A percentile compares a stretch with the other conserved stretches of the same genome.
phyloP scores from a whole-genome alignment of 2,113 vertebrate species.

The Coreoperca whiteheadi region DNA sequence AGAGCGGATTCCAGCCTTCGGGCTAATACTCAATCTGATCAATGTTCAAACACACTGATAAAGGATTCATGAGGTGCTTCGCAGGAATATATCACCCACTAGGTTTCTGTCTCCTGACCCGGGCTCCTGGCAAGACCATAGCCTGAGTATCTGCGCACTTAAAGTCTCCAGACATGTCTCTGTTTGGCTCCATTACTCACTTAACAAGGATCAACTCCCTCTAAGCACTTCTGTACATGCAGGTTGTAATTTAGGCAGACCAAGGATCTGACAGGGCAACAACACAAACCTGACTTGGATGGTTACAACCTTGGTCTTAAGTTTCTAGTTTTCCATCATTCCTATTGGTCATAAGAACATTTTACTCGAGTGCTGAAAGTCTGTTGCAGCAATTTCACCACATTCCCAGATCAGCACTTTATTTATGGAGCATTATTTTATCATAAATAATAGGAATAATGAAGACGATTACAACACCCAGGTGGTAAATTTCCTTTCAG shows the following conservation, averaged over 20 bases:
- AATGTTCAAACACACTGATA: conserved; percentile 71
- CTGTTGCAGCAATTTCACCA: neutral
- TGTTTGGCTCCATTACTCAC: conserved; percentile 59
- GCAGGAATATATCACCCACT: conserved; percentile 56
- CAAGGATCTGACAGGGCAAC: conserved; percentile 17
- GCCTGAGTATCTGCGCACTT: conserved; percentile 44
- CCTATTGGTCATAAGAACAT: neutral
- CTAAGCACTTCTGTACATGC: conserved; percentile 49
- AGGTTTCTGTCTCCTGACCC: conserved; percentile 57
- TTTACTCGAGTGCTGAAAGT: neutral
- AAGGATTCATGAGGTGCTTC: conserved; percentile 76
- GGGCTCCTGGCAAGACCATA: conserved; percentile 34
- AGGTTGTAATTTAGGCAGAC: conserved; percentile 33
- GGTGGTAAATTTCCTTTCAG: no score
- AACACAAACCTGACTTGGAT: conserved; percentile 37
- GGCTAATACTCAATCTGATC: conserved; percentile 73
- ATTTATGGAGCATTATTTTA: neutral
- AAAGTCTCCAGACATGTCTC: conserved; percentile 56
- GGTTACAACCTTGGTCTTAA: neutral
- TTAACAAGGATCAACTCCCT: conserved; percentile 54
- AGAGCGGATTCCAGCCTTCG: conserved; percentile 57
- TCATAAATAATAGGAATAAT: neutral
- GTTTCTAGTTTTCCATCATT: neutral
- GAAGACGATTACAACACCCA: no score
- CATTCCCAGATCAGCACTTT: neutral